Conservation (phyloP, 2,888 invertebrate species). For the Meteorus cinctellus region DNA sequence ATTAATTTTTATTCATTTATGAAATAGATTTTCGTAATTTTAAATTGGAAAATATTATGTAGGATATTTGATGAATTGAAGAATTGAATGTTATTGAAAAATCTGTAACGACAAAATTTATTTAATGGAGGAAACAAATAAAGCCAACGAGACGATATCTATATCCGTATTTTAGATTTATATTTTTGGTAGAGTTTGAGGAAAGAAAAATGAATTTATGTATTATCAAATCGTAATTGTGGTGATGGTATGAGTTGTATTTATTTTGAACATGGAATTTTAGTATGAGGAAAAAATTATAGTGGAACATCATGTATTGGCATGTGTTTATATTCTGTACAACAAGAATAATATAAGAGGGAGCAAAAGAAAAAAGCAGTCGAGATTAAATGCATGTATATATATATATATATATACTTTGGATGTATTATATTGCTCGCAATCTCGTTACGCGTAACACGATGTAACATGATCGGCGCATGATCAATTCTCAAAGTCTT, state of each 20-base stretch:
- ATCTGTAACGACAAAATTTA: background rate
- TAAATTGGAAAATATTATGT: too few relatives aligned
- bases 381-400: background rate
- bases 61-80: too few relatives aligned
- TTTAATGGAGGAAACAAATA: background rate
- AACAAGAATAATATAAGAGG: background rate
- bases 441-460: slow-evolving; percentile 26
- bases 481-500: slow-evolving; percentile 13
- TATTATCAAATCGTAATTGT: too few relatives aligned
- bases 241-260: too few relatives aligned
- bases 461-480: slow-evolving; percentile 26
- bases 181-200: too few relatives aligned
- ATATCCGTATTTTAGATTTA: background rate
- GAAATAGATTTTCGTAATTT: too few relatives aligned
- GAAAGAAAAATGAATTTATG: too few relatives aligned
- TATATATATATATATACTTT: slow-evolving; percentile 13
- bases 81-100: background rate
- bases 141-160: background rate
- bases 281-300: background rate
- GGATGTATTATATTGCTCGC: slow-evolving; percentile 28
- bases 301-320: background rate
- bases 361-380: background rate
- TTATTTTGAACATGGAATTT: background rate
- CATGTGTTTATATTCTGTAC: background rate
- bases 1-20: too few relatives aligned